These are phyloP conservation scores for Orthosia gracilis DNA, from an alignment of 2,888 invertebrate genomes.

Conservation along the genomic window DNA sequence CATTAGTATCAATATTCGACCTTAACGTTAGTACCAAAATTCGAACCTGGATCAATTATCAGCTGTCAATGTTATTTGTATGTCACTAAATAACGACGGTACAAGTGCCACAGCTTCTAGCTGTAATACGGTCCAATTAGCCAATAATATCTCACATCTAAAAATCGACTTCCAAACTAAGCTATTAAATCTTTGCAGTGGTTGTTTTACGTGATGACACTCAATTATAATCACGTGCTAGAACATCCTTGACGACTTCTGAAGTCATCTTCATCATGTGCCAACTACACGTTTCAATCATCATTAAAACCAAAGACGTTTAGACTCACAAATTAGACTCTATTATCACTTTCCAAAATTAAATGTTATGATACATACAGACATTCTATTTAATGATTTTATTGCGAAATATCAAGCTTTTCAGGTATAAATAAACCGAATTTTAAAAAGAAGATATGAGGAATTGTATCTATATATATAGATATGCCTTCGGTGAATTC, in stretches of 20 bases:
- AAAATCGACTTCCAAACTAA: not conserved
- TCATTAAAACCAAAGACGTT: not conserved
- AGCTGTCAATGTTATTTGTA: not conserved
- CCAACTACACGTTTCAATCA: constrained; percentile 17
- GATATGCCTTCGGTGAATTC: not conserved
- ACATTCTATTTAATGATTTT: constrained; percentile 36
- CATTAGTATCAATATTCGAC: too few species aligned
- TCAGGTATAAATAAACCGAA: too few species aligned
- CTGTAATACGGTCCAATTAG: not conserved
- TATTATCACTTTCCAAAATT: constrained; percentile 30
- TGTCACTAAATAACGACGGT: not conserved
- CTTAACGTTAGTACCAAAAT: too few species aligned
- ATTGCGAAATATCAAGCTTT: constrained; percentile 26
- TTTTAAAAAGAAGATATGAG: too few species aligned
- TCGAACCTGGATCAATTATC: too few species aligned
- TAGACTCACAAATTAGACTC: not conserved
- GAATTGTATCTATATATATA: too few species aligned
- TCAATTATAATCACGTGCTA: constrained; percentile 5
- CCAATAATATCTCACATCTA: not conserved
- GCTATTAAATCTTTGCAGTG: not conserved
- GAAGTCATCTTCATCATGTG: constrained; percentile 6
- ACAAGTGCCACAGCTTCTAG: not conserved
- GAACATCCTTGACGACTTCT: constrained; percentile 9
- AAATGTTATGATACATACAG: not conserved
- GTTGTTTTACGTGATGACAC: not conserved